A percentile compares a stretch with the other conserved stretches of the same genome.
Evolutionary conservation across 1,140 invertebrate genomes (phyloP).

Genomic region (Zaprionus kolodkinae): DNA sequence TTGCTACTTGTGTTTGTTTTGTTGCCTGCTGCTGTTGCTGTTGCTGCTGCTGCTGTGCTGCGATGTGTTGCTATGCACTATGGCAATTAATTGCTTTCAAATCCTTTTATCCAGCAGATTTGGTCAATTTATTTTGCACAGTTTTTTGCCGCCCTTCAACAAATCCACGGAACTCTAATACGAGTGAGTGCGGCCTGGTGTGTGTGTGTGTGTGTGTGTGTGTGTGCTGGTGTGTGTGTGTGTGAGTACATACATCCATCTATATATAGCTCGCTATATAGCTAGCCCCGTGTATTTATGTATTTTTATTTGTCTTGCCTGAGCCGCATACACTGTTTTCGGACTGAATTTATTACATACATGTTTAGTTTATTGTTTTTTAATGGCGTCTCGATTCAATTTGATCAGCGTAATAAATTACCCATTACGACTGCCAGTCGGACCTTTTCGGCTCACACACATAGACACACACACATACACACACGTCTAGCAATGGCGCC

Average conservation of each 20-base stretch:
- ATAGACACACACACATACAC: not conserved
- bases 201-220: not conserved
- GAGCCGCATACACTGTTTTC: conserved; percentile 28
- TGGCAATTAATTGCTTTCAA: conserved; percentile 80
- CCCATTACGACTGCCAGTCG: conserved; percentile 61
- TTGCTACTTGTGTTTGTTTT: conserved; percentile 13
- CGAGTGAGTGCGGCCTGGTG: not conserved
- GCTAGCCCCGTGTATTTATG: conserved; percentile 4
- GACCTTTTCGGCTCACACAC: conserved; percentile 10
- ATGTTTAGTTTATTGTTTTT: conserved; percentile 82
- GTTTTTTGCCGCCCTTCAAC: conserved; percentile 50
- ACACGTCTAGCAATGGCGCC: conserved; percentile 6
- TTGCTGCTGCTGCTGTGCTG: conserved; percentile 20
- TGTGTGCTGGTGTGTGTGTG: no score
- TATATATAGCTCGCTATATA: conserved; percentile 2
- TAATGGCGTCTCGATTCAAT: conserved; percentile 81
- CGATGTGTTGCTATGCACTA: conserved; percentile 57
- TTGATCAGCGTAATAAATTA: conserved; percentile 77
- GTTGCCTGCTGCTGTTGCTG: conserved; percentile 20
- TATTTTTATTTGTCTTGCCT: conserved; percentile 20
- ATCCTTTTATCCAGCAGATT: conserved; percentile 82
- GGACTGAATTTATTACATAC: conserved; percentile 75
- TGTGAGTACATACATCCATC: not conserved
- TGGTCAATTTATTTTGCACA: conserved; percentile 80
- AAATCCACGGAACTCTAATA: conserved; percentile 33